Base-by-base conservation (phyloP, 2,797 vertebrate species). In the Glyptemys insculpta region DNA sequence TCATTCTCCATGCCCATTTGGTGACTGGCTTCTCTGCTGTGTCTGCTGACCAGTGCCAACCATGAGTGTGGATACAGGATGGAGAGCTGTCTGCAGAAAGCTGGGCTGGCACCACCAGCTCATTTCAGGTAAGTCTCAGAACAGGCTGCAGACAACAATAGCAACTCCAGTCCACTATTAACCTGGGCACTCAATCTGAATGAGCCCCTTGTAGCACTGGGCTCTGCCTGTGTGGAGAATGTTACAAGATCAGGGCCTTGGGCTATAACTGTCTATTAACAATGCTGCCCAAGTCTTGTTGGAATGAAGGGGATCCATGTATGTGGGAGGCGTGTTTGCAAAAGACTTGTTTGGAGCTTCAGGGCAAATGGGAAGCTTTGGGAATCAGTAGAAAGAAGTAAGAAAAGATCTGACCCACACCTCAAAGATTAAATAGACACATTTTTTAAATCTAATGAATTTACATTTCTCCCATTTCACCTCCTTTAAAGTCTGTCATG, bases 131-230 rank as follows among this genome's bases (percentile, higher is more conserved):
- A 81, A 82, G 10, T 18, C 31, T 78, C 62, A 86, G 80, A 87
- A 53, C 12, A 65, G n/a, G 11, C 79, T 47, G 59, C 92, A 96
- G 95, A 93, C 88, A 84, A 84, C 79, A 95, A 82, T 49, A n/a
- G 5, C 81, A 91, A 86, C 80, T 93, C 12, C 18, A 54, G 57
- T 81, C 88, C 89, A 86, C 15, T 16, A 16, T 65, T n/a, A n/a
- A 65, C 7, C 18, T n/a, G 34, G 34, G 34, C 34, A n/a, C 62
- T n/a, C 62, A 65, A 19, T 7, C 15, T 65, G 34, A 16, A 65
- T 19, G 34, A 65, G 15, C 62, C 62, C 31, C 34, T n/a, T 34
- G 62, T 44, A 41, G 5, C 3, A 16, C n/a, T 76, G 1, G 91
- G 65, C 93, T 91, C 72, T 72, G 9, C 8, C 86, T 49, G 1